Base-by-base conservation (phyloP, 2,113 vertebrate species). In the Chaetorhynchus papuensis region DNA sequence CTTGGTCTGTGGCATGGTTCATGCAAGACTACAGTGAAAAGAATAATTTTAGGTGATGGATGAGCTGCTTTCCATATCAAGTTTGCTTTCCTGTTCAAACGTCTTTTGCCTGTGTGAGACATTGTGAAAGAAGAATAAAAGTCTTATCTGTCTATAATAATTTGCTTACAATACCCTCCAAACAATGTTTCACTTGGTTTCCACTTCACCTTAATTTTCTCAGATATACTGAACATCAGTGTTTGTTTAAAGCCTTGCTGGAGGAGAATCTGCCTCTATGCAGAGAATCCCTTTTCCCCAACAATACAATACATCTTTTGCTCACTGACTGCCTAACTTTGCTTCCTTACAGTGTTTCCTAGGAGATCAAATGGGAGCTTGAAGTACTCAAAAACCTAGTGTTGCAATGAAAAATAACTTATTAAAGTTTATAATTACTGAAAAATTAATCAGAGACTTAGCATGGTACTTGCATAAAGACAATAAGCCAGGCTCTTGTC, bases 391-490 rank as follows among this genome's bases (percentile, higher is more conserved):
- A 66, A 95, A 93, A 86, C 27, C 71, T 57, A 81, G 59, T 42
- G 60, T 88, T 90, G 83, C 83, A 93, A 74, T 83, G 75, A 95
- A 90, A 91, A 96, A 91, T 56, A 96, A 88, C 59, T 80, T 94
- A 81, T 66, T 94, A 90, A 95, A 96, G 44, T 96, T 95, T 94
- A 75, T 93, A 96, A 96, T 94, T 94, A 64, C 83, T 81, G 65
- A 89, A 88, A 93, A 95, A 95, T 89, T 92, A 94, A 96, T 95
- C 88, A 92, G 41, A 81, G 64, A 78, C 90, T 93, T 97, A 90
- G 69, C 53, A 74, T 75, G 68, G 74, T 89, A 64, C 87, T 89
- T 89, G 74, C 63, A 33, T 87, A 94, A 93, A 95, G 93, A 96
- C 74, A 93, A 87, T 91, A 94, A 94, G 79, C 93, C 92, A 96